These are phyloP conservation scores for Cephus spinipes DNA, from an alignment of 2,888 invertebrate species.

Conservation along the genomic window DNA sequence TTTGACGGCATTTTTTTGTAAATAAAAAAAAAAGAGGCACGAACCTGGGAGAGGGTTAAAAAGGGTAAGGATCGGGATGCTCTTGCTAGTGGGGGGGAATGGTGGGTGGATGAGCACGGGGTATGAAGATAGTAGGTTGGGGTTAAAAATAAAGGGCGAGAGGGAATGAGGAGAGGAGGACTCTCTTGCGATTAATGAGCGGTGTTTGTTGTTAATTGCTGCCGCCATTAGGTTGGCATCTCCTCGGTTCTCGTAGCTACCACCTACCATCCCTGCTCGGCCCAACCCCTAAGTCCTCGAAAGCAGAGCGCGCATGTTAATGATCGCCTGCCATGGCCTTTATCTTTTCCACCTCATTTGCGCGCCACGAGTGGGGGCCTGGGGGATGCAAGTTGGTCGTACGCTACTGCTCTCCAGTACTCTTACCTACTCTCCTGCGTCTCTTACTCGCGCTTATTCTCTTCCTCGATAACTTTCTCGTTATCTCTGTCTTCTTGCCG, in stretches of 20 bases:
- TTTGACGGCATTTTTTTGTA: neutral
- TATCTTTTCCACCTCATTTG: constrained; percentile 68
- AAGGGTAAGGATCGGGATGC: constrained; percentile 1
- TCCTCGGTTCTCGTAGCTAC: constrained; percentile 40
- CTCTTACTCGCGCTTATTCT: neutral
- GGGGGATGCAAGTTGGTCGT: constrained; percentile 33
- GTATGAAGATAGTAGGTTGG: neutral
- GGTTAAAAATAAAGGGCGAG: neutral
- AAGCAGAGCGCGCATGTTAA: constrained; percentile 63
- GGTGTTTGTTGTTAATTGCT: constrained; percentile 68
- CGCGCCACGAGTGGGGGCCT: constrained; percentile 56
- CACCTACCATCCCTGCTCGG: constrained; percentile 8
- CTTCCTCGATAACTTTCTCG: neutral
- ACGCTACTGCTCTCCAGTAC: constrained; percentile 22
- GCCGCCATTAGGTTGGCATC: constrained; percentile 66
- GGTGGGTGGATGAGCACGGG: neutral
- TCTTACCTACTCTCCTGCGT: neutral
- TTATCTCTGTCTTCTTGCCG: neutral
- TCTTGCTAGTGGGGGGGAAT: neutral
- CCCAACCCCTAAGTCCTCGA: constrained; percentile 46
- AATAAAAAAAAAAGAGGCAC: neutral
- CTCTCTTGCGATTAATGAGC: constrained; percentile 65
- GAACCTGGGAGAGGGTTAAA: neutral
- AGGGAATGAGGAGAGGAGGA: constrained; percentile 15
- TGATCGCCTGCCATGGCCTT: constrained; percentile 64